phyloP scores from a whole-genome alignment of 2,888 invertebrate species.

The Agrochola lota region DNA sequence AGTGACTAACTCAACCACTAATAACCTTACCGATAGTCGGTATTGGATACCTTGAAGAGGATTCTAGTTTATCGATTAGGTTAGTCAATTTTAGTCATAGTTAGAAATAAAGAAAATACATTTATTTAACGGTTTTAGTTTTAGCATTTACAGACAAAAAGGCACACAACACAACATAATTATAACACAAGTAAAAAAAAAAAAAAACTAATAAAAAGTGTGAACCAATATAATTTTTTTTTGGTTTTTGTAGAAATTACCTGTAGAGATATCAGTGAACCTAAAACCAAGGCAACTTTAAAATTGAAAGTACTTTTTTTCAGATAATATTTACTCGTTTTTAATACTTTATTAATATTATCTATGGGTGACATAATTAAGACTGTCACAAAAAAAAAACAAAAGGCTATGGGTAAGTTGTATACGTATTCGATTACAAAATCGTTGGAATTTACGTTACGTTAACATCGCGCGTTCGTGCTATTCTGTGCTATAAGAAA shows the following conservation, averaged over 20 bases:
- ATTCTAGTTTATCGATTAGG: conserved; percentile 42
- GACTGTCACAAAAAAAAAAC: too few species aligned
- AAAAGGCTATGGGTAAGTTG: neutral
- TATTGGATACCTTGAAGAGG: conserved; percentile 39
- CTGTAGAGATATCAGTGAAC: neutral
- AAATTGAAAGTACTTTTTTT: too few species aligned
- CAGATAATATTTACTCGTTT: neutral
- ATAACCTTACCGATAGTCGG: conserved; percentile 43
- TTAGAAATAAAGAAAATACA: too few species aligned
- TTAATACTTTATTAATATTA: neutral
- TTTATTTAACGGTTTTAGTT: too few species aligned
- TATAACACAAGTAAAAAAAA: too few species aligned
- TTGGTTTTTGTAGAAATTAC: neutral
- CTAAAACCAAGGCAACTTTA: neutral
- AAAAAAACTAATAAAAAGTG: too few species aligned
- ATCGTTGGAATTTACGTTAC: neutral
- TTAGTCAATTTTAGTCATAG: neutral
- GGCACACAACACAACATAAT: too few species aligned
- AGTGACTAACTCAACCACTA: conserved; percentile 50
- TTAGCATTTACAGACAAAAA: too few species aligned
- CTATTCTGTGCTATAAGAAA: neutral
- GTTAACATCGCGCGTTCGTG: too few species aligned
- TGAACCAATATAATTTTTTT: too few species aligned
- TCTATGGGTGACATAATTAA: too few species aligned
- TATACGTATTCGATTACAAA: neutral